These are phyloP conservation scores for Channa argus DNA, from an alignment of 2,113 vertebrate species.

Conservation along the genomic window DNA sequence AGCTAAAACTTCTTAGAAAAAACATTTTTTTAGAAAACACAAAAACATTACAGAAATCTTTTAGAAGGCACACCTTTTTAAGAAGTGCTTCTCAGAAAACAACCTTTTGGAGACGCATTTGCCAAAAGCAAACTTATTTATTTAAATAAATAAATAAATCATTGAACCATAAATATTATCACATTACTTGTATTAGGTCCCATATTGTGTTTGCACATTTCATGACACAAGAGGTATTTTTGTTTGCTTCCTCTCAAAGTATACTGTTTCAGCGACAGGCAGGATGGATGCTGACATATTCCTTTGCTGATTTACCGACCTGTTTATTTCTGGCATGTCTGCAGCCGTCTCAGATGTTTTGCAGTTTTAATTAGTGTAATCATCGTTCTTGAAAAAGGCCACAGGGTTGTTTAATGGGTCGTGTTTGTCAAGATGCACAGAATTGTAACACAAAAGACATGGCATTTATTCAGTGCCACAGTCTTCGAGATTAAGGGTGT, in stretches of 20 bases:
- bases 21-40: too few species aligned
- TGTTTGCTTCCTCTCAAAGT: conserved; percentile 23
- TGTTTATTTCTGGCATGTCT: conserved; percentile 75
- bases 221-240: not conserved
- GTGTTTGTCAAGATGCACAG: conserved; percentile 84
- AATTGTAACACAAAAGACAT: conserved; percentile 82
- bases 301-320: conserved; percentile 79
- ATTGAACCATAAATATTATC: too few species aligned
- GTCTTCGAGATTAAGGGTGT: conserved; percentile 78
- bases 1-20: too few species aligned
- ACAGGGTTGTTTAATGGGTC: conserved; percentile 79
- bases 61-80: too few species aligned
- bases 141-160: too few species aligned
- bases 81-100: too few species aligned
- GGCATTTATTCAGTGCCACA: conserved; percentile 75
- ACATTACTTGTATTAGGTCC: not conserved
- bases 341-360: conserved; percentile 78
- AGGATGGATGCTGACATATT: conserved; percentile 74
- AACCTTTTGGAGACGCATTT: too few species aligned
- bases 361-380: conserved; percentile 84
- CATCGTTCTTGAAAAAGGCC: conserved; percentile 79
- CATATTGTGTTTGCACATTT: not conserved
- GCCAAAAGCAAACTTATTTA: too few species aligned
- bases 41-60: too few species aligned
- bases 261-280: conserved; percentile 47